phyloP scores from a whole-genome alignment of 2,888 invertebrate genomes.

The Polylopha cassiicola region DNA sequence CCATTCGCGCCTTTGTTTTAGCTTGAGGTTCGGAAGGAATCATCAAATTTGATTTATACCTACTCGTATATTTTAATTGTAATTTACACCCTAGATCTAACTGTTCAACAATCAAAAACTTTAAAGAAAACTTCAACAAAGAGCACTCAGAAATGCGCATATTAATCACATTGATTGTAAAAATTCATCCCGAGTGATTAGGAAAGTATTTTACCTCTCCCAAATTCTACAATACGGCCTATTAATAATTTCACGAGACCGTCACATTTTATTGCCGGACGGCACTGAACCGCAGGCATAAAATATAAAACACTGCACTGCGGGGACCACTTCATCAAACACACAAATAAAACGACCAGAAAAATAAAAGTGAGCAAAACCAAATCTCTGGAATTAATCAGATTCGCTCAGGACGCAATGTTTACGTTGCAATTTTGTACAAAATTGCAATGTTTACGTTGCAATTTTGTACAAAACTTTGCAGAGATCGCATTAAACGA shows the following conservation, averaged over 20 bases:
- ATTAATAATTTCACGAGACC: conserved; percentile 6
- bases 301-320: conserved; percentile 7
- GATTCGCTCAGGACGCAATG: conserved; percentile 9
- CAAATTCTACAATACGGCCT: background rate
- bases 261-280: conserved; percentile 10
- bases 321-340: conserved; percentile 8
- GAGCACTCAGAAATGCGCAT: too few relatives aligned
- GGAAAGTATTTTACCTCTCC: background rate
- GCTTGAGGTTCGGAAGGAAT: too few relatives aligned
- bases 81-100: too few relatives aligned
- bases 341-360: background rate
- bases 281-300: conserved; percentile 5
- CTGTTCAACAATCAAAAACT: too few relatives aligned
- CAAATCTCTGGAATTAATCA: conserved; percentile 12
- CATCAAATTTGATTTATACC: too few relatives aligned
- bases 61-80: too few relatives aligned
- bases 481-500: too few relatives aligned
- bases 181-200: conserved; percentile 1
- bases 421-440: background rate
- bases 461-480: conserved; percentile 6
- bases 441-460: conserved; percentile 8
- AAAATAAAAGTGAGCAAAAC: conserved; percentile 5
- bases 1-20: too few relatives aligned
- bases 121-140: too few relatives aligned
- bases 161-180: conserved; percentile 7